These are phyloP conservation scores for Zaprionus lachaisei DNA, from an alignment of 1,140 invertebrate genomes.

Conservation along the genomic window DNA sequence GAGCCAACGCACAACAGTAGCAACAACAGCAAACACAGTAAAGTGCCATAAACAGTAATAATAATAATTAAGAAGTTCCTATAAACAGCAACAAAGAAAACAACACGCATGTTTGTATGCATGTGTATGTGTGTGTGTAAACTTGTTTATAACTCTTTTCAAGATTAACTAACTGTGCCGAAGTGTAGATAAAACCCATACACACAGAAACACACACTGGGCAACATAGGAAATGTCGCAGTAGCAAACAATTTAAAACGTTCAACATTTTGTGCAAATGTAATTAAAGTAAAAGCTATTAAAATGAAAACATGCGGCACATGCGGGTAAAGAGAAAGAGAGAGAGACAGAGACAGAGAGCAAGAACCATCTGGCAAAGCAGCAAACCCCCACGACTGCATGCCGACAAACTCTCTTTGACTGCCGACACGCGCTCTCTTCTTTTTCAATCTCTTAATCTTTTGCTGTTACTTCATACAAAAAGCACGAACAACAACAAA, in stretches of 20 bases:
- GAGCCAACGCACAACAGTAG: constrained; percentile 3
- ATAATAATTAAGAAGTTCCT: constrained; percentile 35
- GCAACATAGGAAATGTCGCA: constrained; percentile 13
- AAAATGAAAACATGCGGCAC: constrained; percentile 30
- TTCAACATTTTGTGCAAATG: constrained; percentile 24
- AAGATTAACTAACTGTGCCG: constrained; percentile 10
- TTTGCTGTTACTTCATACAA: constrained; percentile 66
- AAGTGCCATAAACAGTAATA: constrained; percentile 58
- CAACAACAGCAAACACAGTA: constrained; percentile 23
- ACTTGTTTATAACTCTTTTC: neutral
- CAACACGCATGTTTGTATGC: neutral
- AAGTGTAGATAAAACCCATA: constrained; percentile 1
- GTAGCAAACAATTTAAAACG: constrained; percentile 22
- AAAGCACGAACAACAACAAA: constrained; percentile 46
- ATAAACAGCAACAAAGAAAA: constrained; percentile 29
- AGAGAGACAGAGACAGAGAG: neutral
- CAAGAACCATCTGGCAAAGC: neutral
- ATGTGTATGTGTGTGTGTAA: neutral
- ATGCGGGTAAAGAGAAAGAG: neutral
- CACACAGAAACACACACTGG: neutral
- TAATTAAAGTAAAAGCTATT: constrained; percentile 37
- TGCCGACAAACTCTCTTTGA: neutral
- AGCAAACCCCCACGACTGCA: neutral
- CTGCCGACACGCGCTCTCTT: constrained; percentile 7
- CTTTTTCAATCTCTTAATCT: constrained; percentile 25